Evolutionary conservation across 2,113 vertebrate genomes (phyloP), one percentile per base, ranked within the genome.

Genomic region (Bungarus multicinctus): DNA sequence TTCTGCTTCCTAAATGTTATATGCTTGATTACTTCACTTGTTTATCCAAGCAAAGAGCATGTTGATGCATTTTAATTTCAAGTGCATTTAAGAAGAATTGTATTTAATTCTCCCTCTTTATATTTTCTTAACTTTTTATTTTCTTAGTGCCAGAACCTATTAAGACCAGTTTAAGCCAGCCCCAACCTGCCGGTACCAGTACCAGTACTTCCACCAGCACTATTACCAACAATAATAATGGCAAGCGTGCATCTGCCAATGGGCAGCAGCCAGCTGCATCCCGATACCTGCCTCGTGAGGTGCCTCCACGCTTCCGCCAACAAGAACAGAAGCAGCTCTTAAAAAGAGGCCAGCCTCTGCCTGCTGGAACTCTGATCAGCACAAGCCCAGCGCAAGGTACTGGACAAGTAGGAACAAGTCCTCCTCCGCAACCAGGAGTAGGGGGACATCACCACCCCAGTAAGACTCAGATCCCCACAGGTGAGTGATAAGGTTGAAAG

Each of bases 281-380:
- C 97, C 98, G 98, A 96, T 99, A 99, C 98, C 98, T 99, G 96
- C 98, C 98, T 96, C 98, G 99, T 57, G 99, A 99, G 98, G 98
- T 99, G 97, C 99, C 99, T 95, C 99, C 99, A 16, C 99, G 99
- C 97, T 99, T 99, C 98, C 98, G 99, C 97, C 99, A 99, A 98
- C 99, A 99, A 97, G 99, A 99, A 97, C 98, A 99, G 98, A 99
- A 99, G 98, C 99, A 99, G 98, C 98, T 99, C 94, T 97, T 99
- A 98, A 99, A 99, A 97, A 98, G 99, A 98, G 99, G 99, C 69
- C 99, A 99, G 97, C 99, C 99, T 5, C 97, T 99, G 97, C 99
- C 99, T 45, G 16, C 98, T 6, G 98, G 98, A 94, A 94, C 98
- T 91, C 97, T 98, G 96, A 95, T 96, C 90, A 97, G 97, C 95